phyloP scores from a whole-genome alignment of 1,140 invertebrate genomes.

The Lysiphlebus fabarum region DNA sequence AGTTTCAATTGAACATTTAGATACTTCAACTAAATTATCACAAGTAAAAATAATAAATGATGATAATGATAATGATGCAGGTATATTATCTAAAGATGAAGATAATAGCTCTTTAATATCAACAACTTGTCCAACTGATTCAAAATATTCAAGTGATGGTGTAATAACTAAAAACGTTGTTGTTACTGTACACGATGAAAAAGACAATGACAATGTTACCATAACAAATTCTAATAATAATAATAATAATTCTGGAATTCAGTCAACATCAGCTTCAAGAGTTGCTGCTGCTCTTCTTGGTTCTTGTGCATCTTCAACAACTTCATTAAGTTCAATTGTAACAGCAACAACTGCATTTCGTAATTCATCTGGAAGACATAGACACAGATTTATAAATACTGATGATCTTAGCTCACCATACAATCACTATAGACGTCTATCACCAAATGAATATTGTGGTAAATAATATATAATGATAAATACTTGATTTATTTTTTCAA shows the following conservation, averaged over 20 bases:
- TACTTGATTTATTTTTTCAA: too few species aligned
- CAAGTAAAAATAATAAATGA: constrained; percentile 4
- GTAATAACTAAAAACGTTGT: constrained; percentile 30
- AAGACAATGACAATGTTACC: constrained; percentile 15
- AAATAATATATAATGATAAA: constrained; percentile 9
- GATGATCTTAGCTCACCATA: constrained; percentile 70
- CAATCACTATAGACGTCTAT: constrained; percentile 68
- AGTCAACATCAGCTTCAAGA: constrained; percentile 56
- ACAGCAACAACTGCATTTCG: constrained; percentile 43
- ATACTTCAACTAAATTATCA: background rate
- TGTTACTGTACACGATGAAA: constrained; percentile 46
- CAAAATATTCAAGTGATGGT: constrained; percentile 19
- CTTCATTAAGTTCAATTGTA: constrained; percentile 47
- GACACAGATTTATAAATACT: constrained; percentile 52
- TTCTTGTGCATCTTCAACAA: constrained; percentile 49
- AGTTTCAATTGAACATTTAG: constrained; percentile 1
- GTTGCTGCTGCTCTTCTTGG: constrained; percentile 57
- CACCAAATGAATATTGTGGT: constrained; percentile 61
- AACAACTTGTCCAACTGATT: constrained; percentile 27
- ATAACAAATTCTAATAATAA: too few species aligned
- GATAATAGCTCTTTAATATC: constrained; percentile 36
- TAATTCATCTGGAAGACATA: constrained; percentile 33
- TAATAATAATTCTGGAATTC: background rate
- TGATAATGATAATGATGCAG: background rate
- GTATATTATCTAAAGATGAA: constrained; percentile 13